Conservation (phyloP, 2,113 vertebrate genomes). For the Heterochromis multidens region DNA sequence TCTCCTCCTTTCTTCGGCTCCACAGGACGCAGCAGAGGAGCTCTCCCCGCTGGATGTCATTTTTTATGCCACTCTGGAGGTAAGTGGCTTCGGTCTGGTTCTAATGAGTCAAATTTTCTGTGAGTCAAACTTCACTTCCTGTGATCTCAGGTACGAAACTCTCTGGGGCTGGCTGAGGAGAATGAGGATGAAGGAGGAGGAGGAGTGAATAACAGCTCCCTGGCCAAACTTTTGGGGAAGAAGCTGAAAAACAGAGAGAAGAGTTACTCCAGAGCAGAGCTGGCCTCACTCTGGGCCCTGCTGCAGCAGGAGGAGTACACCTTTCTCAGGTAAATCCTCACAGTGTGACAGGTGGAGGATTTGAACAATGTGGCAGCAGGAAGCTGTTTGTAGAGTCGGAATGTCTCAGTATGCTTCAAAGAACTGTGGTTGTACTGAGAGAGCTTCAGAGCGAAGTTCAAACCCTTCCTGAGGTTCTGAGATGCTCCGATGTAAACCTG, state of each 20-base stretch:
- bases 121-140: not conserved
- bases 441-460: too few species aligned
- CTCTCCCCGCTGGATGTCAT: slow-evolving; percentile 85
- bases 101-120: too few species aligned
- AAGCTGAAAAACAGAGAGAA: slow-evolving; percentile 67
- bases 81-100: slow-evolving; percentile 47
- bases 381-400: too few species aligned
- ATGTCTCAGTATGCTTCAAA: not conserved
- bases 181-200: slow-evolving; percentile 24
- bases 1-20: not conserved
- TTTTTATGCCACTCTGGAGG: slow-evolving; percentile 85
- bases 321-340: slow-evolving; percentile 75
- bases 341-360: not conserved
- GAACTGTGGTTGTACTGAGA: too few species aligned
- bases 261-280: slow-evolving; percentile 77
- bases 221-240: slow-evolving; percentile 79
- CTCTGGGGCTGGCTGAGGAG: slow-evolving; percentile 79
- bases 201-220: slow-evolving; percentile 64
- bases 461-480: not conserved
- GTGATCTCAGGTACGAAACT: slow-evolving; percentile 68
- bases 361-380: not conserved
- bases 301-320: slow-evolving; percentile 95
- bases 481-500: not conserved
- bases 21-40: slow-evolving; percentile 65
- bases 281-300: slow-evolving; percentile 91